Conservation (phyloP, 35 echinoderm and acorn worm species). For the Hemicentrotus pulcherrimus region DNA sequence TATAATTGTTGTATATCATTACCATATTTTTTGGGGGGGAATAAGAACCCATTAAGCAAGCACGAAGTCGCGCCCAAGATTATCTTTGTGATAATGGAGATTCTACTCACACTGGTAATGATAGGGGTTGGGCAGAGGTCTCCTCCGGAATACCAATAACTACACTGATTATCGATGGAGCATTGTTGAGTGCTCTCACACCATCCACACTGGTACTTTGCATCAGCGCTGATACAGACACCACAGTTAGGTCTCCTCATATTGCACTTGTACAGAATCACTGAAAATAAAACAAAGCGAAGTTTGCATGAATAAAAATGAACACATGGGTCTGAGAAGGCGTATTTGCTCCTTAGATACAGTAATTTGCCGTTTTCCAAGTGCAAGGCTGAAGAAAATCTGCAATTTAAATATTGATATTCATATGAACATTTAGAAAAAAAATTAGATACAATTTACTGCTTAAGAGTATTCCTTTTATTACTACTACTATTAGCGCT, state of each 20-base stretch:
- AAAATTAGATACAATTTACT: not conserved
- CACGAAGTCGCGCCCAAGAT: not conserved
- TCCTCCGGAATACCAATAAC: conserved; percentile 49
- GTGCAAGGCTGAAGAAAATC: not conserved
- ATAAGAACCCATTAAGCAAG: not conserved
- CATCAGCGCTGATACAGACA: conserved; percentile 68
- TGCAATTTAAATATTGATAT: not conserved
- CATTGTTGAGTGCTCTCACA: conserved; percentile 64
- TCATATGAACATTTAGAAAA: not conserved
- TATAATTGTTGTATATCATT: too few species aligned
- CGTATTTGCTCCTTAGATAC: not conserved
- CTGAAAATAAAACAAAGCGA: conserved; percentile 55
- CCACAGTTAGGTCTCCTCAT: conserved; percentile 75
- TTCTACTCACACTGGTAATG: conserved; percentile 64
- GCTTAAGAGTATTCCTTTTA: not conserved
- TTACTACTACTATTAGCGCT: too few species aligned
- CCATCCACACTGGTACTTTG: conserved; percentile 86
- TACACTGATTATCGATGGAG: conserved; percentile 39
- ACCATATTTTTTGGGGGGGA: not conserved
- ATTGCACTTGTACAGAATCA: conserved; percentile 83
- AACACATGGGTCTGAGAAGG: not conserved
- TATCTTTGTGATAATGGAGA: not conserved
- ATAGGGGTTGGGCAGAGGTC: conserved; percentile 72
- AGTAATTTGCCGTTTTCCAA: not conserved
- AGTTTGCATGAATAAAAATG: not conserved